Evolutionary conservation across 2,888 invertebrate species (phyloP), one percentile per base, ranked within the genome.

Genomic region (Mythimna loreyi): DNA sequence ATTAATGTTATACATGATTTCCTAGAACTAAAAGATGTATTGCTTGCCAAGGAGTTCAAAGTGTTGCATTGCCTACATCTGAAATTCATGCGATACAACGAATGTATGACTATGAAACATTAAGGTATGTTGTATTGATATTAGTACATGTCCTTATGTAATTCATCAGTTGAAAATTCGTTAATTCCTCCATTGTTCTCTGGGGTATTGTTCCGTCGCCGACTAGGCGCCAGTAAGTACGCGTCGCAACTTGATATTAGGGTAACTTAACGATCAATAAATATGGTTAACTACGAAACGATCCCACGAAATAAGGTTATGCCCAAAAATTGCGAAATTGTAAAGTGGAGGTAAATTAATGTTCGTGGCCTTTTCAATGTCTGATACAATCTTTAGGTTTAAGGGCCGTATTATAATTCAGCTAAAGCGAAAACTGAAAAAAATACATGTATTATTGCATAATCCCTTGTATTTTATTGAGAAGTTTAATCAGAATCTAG

Each of bases 171-270:
- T 62, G 55, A 66, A 81, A 83, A 83, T 80, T 80, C 59, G 80
- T 80, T 69, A 72, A 82, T 78, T 81, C 66, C 73, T 70, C 75
- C 63, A 82, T 83, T 83, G 79, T 82, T 83, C 82, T 74, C 50
- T 28, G 36, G 60, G 50, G 69, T 79, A 79, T 79, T 82, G 82
- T 82, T 78, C 59, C 59, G 78, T 55, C 73, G 82, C 63, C 74
- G 19, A 58, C 28, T 55, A 72, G 84, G 84, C 84, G 84, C 84
- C 84, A 73, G 63, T 75, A 71, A 75, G 65, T 72, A 72, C 67
- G 75, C 82, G 84, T 72, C 80, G 84, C 68, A 83, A 82, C 77
- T 69, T 70, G 82, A 84, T 84, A 84, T 82, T 79, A 73, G 78
- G 68, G 73, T 77, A 77, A 73, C 75, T 72, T 80, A 73, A 80